phyloP scores from a whole-genome alignment of 2,888 invertebrate genomes.

The Nomada goodeniana region DNA sequence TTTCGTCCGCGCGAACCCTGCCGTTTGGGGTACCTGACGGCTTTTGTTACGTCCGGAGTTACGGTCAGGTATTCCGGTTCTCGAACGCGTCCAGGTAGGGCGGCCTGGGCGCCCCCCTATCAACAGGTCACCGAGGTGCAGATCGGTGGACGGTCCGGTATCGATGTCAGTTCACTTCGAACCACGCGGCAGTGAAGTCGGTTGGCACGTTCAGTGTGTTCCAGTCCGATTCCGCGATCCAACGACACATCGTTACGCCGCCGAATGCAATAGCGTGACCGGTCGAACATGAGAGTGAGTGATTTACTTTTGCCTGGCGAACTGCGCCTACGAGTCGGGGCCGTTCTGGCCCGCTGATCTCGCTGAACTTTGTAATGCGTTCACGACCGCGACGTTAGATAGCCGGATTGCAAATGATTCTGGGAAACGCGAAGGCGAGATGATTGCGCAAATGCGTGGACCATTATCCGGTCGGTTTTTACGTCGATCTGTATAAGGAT shows the following conservation, averaged over 20 bases:
- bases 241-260: not conserved
- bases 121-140: constrained; percentile 9
- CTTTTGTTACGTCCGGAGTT: constrained; percentile 8
- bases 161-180: constrained; percentile 34
- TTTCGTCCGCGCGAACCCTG: not conserved
- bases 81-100: constrained; percentile 25
- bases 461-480: constrained; percentile 1
- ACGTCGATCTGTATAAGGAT: not conserved
- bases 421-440: constrained; percentile 47
- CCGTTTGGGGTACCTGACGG: constrained; percentile 4
- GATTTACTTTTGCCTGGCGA: constrained; percentile 44
- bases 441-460: constrained; percentile 38
- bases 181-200: constrained; percentile 8
- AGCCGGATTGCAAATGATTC: constrained; percentile 27
- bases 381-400: constrained; percentile 18
- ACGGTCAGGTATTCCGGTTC: constrained; percentile 10
- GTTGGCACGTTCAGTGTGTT: not conserved
- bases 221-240: not conserved
- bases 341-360: constrained; percentile 53
- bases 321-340: constrained; percentile 40
- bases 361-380: constrained; percentile 49
- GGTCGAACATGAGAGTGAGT: constrained; percentile 38
- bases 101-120: not conserved
- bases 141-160: not conserved
- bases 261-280: not conserved